Evolutionary conservation across 2,113 vertebrate genomes (phyloP), one percentile per base, ranked within the genome.

Genomic region (Burhinus oedicnemus): DNA sequence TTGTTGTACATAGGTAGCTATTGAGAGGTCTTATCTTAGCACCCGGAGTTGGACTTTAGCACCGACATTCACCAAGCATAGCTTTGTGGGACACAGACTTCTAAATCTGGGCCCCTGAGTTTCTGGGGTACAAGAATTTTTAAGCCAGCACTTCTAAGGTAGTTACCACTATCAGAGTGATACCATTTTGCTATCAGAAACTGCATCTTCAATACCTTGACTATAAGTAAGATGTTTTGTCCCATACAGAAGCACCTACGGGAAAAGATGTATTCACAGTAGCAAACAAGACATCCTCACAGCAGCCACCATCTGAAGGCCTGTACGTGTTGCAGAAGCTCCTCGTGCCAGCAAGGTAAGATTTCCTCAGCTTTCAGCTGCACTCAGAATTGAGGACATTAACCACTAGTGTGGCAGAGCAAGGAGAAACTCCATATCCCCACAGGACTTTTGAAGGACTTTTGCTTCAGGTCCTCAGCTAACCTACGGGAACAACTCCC

Each of bases 401-500:
- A 55, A 47, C 23, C 71, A 45, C 27, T 71, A 21, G 20, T 80
- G 57, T 40, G 62, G 40, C 25, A 69, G 12, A 55, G 22, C 11
- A 13, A 82, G 3, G 6, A 68, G 84, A 57, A 91, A 32, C 38
- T 80, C 52, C 32, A 27, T 32, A n/a, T 42, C 6, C 30, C 12
- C 38, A 71, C 4, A 36, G 57, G 57, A 78, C 64, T 87, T 87
- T 3, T 30, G 60, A 72, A 57, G 68, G 36, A 11, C 13, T 57
- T 85, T 34, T 82, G 34, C 57, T 70, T 40, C 25, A 82, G 64
- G 16, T 80, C 12, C 42, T 77, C 75, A 83, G 34, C 25, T 95
- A 71, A 87, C 22, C 60, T 65, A 20, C 0, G 0, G 47, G 32
- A 36, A 40, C 0, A 18, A 36, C 25, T 44, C 45, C 21, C 1